Evolutionary conservation across 1,140 invertebrate species (phyloP).

Genomic region (Calephelis nemesis): DNA sequence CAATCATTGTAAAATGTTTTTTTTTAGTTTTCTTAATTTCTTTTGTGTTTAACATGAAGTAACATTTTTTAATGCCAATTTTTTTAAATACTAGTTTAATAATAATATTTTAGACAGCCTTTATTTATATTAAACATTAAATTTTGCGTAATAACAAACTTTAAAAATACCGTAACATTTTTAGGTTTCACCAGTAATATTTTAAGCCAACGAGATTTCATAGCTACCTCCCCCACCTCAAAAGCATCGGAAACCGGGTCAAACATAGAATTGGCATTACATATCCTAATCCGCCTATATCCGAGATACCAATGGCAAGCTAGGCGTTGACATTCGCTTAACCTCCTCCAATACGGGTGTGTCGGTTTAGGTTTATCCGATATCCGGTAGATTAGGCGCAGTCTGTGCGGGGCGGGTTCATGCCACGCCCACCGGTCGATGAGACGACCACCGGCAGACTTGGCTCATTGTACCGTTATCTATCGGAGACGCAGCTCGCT

Average conservation of each 20-base stretch:
- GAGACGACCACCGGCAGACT: constrained; percentile 45
- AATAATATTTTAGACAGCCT: no score
- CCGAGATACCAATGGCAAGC: constrained; percentile 66
- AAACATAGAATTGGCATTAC: constrained; percentile 28
- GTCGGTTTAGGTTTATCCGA: constrained; percentile 67
- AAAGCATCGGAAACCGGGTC: constrained; percentile 11
- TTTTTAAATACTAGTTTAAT: no score
- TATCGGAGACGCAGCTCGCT: constrained; percentile 65
- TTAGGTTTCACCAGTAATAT: neutral
- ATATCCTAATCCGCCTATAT: constrained; percentile 70
- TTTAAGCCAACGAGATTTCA: neutral
- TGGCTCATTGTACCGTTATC: constrained; percentile 65
- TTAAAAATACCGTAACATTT: neutral
- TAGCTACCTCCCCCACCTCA: constrained; percentile 6
- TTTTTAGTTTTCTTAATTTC: no score
- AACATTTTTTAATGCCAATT: no score
- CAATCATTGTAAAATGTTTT: no score
- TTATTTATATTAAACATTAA: no score
- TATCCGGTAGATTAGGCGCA: constrained; percentile 71
- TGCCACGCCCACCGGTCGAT: constrained; percentile 74
- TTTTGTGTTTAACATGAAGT: no score
- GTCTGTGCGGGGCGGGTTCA: constrained; percentile 64
- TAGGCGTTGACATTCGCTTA: constrained; percentile 57
- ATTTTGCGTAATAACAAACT: no score
- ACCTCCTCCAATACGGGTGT: constrained; percentile 66